Percentiles rank a stretch among this genome's conserved stretches.
These are phyloP conservation scores for Drosophila sulfurigaster DNA, from an alignment of 1,140 invertebrate species.

Conservation along the genomic window DNA sequence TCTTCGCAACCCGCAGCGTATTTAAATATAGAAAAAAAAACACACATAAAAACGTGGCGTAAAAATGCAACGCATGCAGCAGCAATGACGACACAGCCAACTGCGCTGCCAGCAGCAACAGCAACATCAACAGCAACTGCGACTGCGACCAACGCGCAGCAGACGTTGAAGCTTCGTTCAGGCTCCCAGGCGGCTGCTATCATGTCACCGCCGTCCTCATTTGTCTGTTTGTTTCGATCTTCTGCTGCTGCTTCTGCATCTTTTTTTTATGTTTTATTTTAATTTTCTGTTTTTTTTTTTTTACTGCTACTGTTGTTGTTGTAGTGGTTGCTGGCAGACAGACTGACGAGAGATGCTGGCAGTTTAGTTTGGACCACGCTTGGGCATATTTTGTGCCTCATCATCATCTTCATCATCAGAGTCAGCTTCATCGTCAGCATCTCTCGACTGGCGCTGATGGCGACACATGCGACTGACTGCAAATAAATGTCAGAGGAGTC, in stretches of 20 bases:
- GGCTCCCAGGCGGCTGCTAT: conserved; percentile 51
- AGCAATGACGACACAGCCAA: conserved; percentile 32
- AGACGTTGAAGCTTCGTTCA: conserved; percentile 44
- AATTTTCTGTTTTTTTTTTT: conserved; percentile 40
- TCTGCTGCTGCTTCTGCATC: conserved; percentile 34
- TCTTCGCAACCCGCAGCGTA: conserved; percentile 75
- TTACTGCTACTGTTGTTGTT: not conserved
- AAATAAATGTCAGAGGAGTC: conserved; percentile 60
- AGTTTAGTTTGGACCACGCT: conserved; percentile 70
- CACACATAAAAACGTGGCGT: conserved; percentile 49
- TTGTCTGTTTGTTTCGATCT: conserved; percentile 69
- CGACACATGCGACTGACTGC: conserved; percentile 79
- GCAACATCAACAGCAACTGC: conserved; percentile 2
- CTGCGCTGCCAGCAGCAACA: conserved; percentile 14
- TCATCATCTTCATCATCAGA: conserved; percentile 51
- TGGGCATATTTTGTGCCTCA: conserved; percentile 77
- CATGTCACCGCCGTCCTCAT: conserved; percentile 61
- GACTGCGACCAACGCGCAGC: conserved; percentile 47
- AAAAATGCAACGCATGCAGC: conserved; percentile 76
- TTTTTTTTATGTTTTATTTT: conserved; percentile 54
- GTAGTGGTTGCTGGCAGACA: conserved; percentile 22
- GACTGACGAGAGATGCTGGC: conserved; percentile 35
- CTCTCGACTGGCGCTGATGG: conserved; percentile 58
- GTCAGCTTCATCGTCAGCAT: conserved; percentile 27
- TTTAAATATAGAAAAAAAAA: conserved; percentile 73